Base-by-base conservation (phyloP, 2,888 invertebrate species). In the Perdita meconis region DNA sequence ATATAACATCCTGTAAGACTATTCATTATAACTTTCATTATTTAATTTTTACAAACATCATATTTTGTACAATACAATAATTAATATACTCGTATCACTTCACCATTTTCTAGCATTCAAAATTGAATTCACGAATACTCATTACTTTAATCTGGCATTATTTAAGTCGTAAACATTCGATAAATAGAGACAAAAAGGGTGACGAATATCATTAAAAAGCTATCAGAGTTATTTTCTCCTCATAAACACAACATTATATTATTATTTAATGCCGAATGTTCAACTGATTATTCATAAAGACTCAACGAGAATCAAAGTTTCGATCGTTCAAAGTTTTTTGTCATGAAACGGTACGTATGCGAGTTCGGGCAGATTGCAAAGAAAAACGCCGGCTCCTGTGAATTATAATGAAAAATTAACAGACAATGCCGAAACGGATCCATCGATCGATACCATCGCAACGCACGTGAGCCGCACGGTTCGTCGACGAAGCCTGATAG, bases 351-450 rank as follows among this genome's bases (percentile, higher is more conserved):
- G 8, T 30, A 42, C 10, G n/a, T 40, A 19, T 56, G 6, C 16
- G 12, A 19, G 22, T 19, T 30, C 40, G 53, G 12, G 0, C 51
- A 47, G 40, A 47, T 22, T 74, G 56, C 8, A 22, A 71, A 64
- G 40, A 8, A 40, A 50, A 16, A 53, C 26, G 12, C 26, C 40
- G 10, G 1, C 38, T 6, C 19, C 16, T n/a, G 30, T 36, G 42
- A 73, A 70, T 74, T 65, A 38, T 47, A 42, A 72, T 50, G 26
- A 2, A 63, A 61, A 77, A 56, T 70, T 51, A 53, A 55, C 26
- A 26, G 51, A 36, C 55, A 42, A 60, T 40, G n/a, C 34, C 10
- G 36, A 80, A 74, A 74, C 13, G 2, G 74, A 80, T 74, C 57
- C 47, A 75, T 67, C 38, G 63, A 64, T 78, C 64, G 44, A 66